Conservation (phyloP, 2,888 invertebrate species). For the Ormyrus pomaceus region DNA sequence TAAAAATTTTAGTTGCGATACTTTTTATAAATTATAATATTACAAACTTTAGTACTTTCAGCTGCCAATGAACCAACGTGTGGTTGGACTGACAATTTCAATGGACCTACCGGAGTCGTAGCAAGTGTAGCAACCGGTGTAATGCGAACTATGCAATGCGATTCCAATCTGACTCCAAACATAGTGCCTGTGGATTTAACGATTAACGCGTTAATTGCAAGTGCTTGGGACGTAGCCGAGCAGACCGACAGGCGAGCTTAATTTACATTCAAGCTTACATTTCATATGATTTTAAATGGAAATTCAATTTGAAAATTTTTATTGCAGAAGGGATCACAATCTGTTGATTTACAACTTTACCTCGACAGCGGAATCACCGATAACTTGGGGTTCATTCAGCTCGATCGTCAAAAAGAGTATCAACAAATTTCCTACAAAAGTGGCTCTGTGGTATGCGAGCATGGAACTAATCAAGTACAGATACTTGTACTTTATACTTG, state of each 20-base stretch:
- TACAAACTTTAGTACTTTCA: constrained; percentile 76
- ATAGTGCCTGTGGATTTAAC: constrained; percentile 85
- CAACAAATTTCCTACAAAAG: constrained; percentile 72
- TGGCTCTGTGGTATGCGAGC: background rate
- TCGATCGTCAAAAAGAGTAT: constrained; percentile 77
- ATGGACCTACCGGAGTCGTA: constrained; percentile 83
- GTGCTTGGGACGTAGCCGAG: constrained; percentile 78
- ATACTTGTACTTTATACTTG: background rate
- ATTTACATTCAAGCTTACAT: background rate
- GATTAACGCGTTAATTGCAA: constrained; percentile 83
- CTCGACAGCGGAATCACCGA: constrained; percentile 85
- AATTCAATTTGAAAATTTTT: background rate
- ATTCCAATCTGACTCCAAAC: constrained; percentile 80
- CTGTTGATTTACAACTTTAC: constrained; percentile 89
- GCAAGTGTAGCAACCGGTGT: constrained; percentile 82
- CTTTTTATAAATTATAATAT: too few species aligned
- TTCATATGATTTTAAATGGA: background rate
- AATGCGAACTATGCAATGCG: constrained; percentile 81
- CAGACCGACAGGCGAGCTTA: constrained; percentile 62
- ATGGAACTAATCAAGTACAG: background rate
- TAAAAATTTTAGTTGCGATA: too few species aligned
- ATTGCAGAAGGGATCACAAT: constrained; percentile 66
- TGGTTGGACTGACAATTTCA: constrained; percentile 88
- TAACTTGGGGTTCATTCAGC: constrained; percentile 86
- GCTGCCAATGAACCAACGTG: constrained; percentile 79